Percentiles rank a stretch among this genome's conserved stretches.
These are phyloP conservation scores for Podarcis muralis DNA, from an alignment of 2,113 vertebrate species.

Conservation along the genomic window DNA sequence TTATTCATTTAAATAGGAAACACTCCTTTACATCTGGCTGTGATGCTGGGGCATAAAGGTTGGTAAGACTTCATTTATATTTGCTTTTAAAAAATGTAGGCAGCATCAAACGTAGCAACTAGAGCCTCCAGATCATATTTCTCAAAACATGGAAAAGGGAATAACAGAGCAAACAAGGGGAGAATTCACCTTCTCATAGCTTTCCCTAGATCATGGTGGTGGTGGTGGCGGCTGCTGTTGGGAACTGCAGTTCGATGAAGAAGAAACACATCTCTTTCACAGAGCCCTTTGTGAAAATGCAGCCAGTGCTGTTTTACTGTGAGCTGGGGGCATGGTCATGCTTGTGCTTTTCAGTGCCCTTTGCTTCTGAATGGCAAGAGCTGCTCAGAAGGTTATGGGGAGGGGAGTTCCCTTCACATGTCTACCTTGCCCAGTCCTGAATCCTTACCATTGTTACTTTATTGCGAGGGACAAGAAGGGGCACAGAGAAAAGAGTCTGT, in stretches of 20 bases:
- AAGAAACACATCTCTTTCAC: background rate
- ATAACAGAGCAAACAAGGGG: background rate
- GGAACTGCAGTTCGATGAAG: background rate
- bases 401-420: too few species aligned
- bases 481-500: too few species aligned
- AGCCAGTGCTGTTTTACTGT: background rate
- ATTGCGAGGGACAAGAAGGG: too few species aligned
- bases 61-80: slow-evolving; percentile 61
- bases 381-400: too few species aligned
- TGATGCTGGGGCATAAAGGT: slow-evolving; percentile 99
- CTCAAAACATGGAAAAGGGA: background rate
- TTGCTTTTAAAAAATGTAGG: background rate
- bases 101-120: background rate
- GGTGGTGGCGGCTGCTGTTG: too few species aligned
- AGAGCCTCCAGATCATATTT: background rate
- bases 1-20: slow-evolving; percentile 84
- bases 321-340: background rate
- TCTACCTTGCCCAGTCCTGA: too few species aligned
- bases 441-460: too few species aligned
- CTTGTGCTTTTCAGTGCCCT: background rate
- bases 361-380: background rate
- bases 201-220: background rate
- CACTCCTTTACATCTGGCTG: slow-evolving; percentile 96
- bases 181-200: background rate
- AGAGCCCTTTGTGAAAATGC: background rate